Evolutionary conservation across 2,797 vertebrate genomes (phyloP), one percentile per base, ranked within the genome.

Genomic region (Hapalemur alaotrensis): DNA sequence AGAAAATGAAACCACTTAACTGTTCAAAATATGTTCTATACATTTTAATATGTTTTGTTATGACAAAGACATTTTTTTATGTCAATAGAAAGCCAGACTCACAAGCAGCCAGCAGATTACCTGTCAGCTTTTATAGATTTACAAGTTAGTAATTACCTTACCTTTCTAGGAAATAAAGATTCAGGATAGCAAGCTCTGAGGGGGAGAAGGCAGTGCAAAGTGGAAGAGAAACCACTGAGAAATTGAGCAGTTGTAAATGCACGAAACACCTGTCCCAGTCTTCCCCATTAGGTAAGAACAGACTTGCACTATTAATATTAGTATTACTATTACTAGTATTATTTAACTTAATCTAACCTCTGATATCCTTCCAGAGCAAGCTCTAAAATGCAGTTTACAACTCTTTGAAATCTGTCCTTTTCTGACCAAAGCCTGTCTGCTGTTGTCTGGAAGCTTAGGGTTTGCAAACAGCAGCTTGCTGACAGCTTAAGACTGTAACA

Each of bases 11-110:
- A 89, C 41, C 57, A 73, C 92, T 69, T 93, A 69, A 89, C 76
- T 95, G 43, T 91, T 95, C 30, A 89, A 95, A 94, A 93, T 91
- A 81, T 69, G 22, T 93, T 91, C 65, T 92, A 28, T 76, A 78
- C 12, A 76, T 95, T 89, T 96, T 90, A 95, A 89, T 92, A 91
- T 50, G 35, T 80, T 95, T 95, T 78, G 46, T 76, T 95, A 76
- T 48, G 79, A 65, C 41, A 88, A 91, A 81, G 12, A 76, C 5
- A 43, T 20, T 82, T 57, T 91, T 91, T 61, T 38, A 38, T 63
- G 43, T 90, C 82, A 83, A 1, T 63, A 94, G 70, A 80, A 96
- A 95, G 57, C 32, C 38, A 4, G n/a, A n/a, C 76, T 92, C 65
- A n/a, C 30, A 63, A 86, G 32, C 32, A 91, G 57, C 43, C 85